Percentiles rank a stretch among this genome's conserved stretches.
phyloP scores from a whole-genome alignment of 2,797 vertebrate genomes.

The Peromyscus eremicus region DNA sequence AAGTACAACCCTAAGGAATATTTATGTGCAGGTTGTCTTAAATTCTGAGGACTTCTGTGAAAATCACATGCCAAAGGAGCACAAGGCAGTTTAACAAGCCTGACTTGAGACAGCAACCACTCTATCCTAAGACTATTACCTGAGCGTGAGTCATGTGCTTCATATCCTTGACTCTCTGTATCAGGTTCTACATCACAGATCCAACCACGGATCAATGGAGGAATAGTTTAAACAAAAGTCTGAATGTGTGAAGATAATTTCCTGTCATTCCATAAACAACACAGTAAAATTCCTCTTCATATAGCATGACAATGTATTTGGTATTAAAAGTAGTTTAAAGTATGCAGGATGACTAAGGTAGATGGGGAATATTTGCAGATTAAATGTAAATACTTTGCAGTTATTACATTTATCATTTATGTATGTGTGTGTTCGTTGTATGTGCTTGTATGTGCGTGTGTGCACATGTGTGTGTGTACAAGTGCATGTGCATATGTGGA shows the following conservation, averaged over 20 bases:
- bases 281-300: not conserved
- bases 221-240: not conserved
- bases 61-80: not conserved
- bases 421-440: not conserved
- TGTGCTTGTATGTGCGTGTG: no score
- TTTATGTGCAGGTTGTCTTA: slow-evolving; percentile 40
- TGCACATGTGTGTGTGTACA: no score
- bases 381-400: not conserved
- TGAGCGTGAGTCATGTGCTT: not conserved
- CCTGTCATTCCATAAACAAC: not conserved
- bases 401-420: not conserved
- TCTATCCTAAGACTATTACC: not conserved
- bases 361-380: no score
- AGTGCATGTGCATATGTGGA: not conserved
- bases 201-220: not conserved
- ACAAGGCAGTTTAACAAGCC: not conserved
- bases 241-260: not conserved
- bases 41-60: slow-evolving; percentile 32
- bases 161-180: not conserved
- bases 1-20: slow-evolving; percentile 57
- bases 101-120: not conserved
- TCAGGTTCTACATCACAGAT: not conserved
- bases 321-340: not conserved
- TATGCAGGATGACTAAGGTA: not conserved
- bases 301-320: not conserved